Percentiles rank a stretch among this genome's conserved stretches.
Conservation (phyloP, 2,888 invertebrate genomes). For the Leuctra nigra region DNA sequence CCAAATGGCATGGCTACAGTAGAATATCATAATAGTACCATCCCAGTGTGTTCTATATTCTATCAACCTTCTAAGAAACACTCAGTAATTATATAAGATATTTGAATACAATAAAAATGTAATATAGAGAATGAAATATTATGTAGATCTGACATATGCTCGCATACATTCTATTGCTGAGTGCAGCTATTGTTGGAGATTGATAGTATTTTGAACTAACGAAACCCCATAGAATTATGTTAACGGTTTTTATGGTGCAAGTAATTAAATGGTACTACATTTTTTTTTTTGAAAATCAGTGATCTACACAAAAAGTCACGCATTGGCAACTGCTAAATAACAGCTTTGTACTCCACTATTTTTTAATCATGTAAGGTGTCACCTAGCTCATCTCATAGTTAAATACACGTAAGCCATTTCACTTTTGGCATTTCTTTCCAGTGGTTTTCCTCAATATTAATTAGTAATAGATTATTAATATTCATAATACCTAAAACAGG, state of each 20-base stretch:
- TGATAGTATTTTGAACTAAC: too few relatives aligned
- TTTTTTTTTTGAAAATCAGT: too few relatives aligned
- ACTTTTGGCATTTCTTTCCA: not conserved
- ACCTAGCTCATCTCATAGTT: constrained; percentile 14
- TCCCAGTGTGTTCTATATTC: not conserved
- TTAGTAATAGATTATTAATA: not conserved
- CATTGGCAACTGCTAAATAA: constrained; percentile 28
- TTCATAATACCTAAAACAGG: not conserved
- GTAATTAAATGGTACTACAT: not conserved
- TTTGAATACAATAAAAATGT: not conserved
- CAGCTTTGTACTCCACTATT: constrained; percentile 30
- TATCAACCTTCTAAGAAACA: not conserved
- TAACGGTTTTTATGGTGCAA: not conserved
- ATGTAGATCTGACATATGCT: constrained; percentile 10
- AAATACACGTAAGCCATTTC: not conserved
- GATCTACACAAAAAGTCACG: constrained; percentile 25
- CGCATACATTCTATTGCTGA: not conserved
- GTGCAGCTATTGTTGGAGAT: too few relatives aligned
- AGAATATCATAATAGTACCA: not conserved
- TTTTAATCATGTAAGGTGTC: constrained; percentile 22
- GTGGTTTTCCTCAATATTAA: not conserved
- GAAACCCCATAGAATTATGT: too few relatives aligned
- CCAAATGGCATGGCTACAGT: not conserved
- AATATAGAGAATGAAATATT: not conserved
- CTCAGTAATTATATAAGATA: not conserved